Percentiles rank a stretch among this genome's conserved stretches.
These are phyloP conservation scores for Agrochola lychnidis DNA, from an alignment of 2,888 invertebrate species.

Conservation along the genomic window DNA sequence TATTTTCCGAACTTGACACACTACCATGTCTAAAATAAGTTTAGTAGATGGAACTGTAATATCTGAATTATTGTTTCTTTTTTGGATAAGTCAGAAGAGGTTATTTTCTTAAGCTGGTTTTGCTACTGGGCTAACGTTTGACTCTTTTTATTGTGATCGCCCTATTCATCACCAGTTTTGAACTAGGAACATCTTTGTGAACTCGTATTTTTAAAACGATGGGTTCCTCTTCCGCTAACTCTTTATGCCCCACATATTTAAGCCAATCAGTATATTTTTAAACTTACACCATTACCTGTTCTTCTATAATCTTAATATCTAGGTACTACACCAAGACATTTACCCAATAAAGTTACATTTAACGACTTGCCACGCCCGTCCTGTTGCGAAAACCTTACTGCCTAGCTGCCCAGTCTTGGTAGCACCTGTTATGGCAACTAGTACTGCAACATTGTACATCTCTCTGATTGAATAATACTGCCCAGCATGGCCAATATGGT, in stretches of 20 bases:
- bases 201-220: neutral
- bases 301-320: neutral
- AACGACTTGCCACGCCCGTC: conserved; percentile 48
- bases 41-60: neutral
- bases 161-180: neutral
- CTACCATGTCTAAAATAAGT: neutral
- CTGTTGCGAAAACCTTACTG: conserved; percentile 39
- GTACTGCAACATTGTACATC: conserved; percentile 57
- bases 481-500: conserved; percentile 32
- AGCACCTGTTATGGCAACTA: conserved; percentile 60
- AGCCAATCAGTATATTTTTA: neutral
- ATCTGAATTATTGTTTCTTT: neutral
- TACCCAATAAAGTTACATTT: conserved; percentile 1
- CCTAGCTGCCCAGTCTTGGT: conserved; percentile 24
- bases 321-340: conserved; percentile 15
- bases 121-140: neutral
- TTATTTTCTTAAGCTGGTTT: neutral
- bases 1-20: neutral
- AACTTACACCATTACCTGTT: neutral
- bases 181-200: neutral
- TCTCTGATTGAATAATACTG: conserved; percentile 57
- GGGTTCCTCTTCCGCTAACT: neutral
- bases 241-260: neutral
- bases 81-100: neutral
- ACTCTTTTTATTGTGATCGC: neutral